Conservation (phyloP, 2,113 vertebrate genomes). For the Butorides virescens region DNA sequence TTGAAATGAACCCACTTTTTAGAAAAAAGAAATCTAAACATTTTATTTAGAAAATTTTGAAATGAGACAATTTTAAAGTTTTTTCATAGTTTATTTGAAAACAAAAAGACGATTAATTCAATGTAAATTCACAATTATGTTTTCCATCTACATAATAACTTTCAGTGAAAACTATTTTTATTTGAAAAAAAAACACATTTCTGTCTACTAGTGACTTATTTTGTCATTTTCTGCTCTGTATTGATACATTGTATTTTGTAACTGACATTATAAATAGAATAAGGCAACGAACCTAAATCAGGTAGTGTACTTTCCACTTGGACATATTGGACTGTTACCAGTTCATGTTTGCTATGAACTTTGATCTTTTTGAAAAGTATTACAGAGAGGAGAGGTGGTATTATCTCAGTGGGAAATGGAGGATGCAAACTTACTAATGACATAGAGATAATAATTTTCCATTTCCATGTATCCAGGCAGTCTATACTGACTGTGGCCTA, state of each 20-base stretch:
- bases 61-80: not conserved
- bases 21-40: not conserved
- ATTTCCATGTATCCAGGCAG: not conserved
- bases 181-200: not conserved
- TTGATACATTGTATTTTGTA: not conserved
- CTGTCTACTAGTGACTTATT: not conserved
- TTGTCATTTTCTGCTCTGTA: not conserved
- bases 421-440: not conserved
- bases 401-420: not conserved
- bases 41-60: not conserved
- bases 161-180: not conserved
- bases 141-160: not conserved
- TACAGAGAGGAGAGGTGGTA: not conserved
- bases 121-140: not conserved
- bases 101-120: not conserved
- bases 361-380: not conserved
- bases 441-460: not conserved
- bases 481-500: not conserved
- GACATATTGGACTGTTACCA: not conserved
- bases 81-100: not conserved
- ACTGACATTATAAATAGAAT: not conserved
- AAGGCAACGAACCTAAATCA: not conserved
- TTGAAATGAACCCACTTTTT: not conserved
- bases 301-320: not conserved
- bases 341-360: not conserved